Percentiles rank a stretch among this genome's conserved stretches.
phyloP scores from a whole-genome alignment of 2,797 vertebrate species.

The Amphiprion clarkii region DNA sequence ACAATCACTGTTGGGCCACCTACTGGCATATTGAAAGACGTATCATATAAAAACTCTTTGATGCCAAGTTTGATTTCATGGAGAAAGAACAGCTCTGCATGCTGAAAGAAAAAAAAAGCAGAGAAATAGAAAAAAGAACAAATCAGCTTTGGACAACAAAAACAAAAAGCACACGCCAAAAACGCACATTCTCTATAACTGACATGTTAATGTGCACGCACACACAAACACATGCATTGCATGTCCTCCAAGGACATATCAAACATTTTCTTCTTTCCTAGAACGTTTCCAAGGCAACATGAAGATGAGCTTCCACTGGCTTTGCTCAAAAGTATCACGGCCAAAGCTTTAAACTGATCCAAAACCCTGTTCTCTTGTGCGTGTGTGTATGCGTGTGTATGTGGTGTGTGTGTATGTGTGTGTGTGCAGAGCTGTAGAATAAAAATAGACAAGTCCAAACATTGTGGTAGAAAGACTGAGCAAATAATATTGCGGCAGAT shows the following conservation, averaged over 20 bases:
- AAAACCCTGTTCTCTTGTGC: conserved; percentile 53
- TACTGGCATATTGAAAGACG: too few relatives aligned
- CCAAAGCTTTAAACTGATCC: conserved; percentile 75
- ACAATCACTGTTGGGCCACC: too few relatives aligned
- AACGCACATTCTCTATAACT: not conserved
- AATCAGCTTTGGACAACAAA: not conserved
- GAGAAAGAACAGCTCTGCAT: too few relatives aligned
- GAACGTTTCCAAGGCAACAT: conserved; percentile 83
- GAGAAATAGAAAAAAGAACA: not conserved
- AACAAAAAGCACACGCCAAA: not conserved
- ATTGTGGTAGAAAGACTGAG: conserved; percentile 33
- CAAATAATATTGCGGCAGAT: conserved; percentile 24
- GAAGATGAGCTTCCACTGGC: conserved; percentile 74
- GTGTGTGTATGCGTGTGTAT: conserved; percentile 40
- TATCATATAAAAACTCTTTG: too few relatives aligned
- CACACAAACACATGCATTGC: conserved; percentile 13
- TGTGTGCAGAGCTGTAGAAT: conserved; percentile 22
- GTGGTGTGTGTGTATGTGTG: conserved; percentile 43
- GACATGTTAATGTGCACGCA: not conserved
- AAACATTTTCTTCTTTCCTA: conserved; percentile 68
- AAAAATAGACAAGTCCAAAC: conserved; percentile 61
- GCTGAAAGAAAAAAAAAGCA: too few relatives aligned
- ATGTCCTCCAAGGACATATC: conserved; percentile 74
- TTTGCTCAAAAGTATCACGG: conserved; percentile 74
- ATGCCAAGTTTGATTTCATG: too few relatives aligned